Evolutionary conservation across 2,797 vertebrate species (phyloP).

Genomic region (Muscicapa comitata): DNA sequence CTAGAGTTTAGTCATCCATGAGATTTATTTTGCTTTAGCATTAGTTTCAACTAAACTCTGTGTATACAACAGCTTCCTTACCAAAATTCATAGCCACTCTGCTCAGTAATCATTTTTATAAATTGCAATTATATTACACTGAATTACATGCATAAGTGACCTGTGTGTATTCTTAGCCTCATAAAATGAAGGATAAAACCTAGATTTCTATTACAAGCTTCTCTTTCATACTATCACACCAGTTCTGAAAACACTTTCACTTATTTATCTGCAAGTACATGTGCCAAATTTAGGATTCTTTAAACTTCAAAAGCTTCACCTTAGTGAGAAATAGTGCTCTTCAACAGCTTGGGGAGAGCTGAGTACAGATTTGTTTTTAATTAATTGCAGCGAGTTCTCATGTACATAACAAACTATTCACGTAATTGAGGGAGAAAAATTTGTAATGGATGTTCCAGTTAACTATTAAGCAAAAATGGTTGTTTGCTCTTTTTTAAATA

Average conservation of each 20-base stretch:
- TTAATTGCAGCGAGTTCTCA: neutral
- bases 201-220: neutral
- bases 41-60: slow-evolving; percentile 47
- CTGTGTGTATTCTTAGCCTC: neutral
- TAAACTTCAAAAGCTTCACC: neutral
- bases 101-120: slow-evolving; percentile 30
- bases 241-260: neutral
- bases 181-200: slow-evolving; percentile 7
- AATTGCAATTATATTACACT: slow-evolving; percentile 16
- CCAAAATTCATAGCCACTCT: slow-evolving; percentile 36
- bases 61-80: slow-evolving; percentile 55
- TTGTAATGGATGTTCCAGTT: neutral
- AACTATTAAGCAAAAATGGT: neutral
- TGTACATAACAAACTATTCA: neutral
- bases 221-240: neutral
- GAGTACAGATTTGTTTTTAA: slow-evolving; percentile 15
- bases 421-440: neutral
- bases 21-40: slow-evolving; percentile 64
- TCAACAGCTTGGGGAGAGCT: neutral
- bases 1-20: slow-evolving; percentile 52
- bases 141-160: neutral
- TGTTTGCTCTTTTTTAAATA: neutral
- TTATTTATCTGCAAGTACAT: neutral
- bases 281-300: neutral
- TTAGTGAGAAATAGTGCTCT: neutral